Percentiles rank a stretch among this genome's conserved stretches.
Conservation (phyloP, 2,888 invertebrate species). For the Digitonthophagus gazella region DNA sequence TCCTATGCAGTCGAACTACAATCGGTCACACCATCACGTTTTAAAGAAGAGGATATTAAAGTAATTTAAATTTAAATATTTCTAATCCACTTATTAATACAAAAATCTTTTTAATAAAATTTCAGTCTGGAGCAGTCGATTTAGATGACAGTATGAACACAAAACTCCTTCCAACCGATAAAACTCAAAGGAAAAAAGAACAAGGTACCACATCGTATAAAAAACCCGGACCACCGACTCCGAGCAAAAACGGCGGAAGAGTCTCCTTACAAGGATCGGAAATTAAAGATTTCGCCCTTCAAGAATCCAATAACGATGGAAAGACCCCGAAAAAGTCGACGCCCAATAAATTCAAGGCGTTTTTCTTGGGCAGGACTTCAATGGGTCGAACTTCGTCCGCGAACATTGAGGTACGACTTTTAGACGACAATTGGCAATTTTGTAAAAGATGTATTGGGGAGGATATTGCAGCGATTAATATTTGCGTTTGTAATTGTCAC, state of each 20-base stretch:
- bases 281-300: conserved; percentile 56
- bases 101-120: neutral
- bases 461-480: neutral
- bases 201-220: conserved; percentile 74
- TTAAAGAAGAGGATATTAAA: conserved; percentile 68
- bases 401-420: conserved; percentile 37
- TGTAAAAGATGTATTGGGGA: conserved; percentile 3
- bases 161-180: conserved; percentile 50
- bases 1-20: conserved; percentile 82
- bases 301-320: conserved; percentile 52
- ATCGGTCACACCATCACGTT: conserved; percentile 55
- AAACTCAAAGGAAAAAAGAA: conserved; percentile 55
- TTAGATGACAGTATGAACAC: conserved; percentile 48
- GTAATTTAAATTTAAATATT: conserved; percentile 45
- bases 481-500: conserved; percentile 23
- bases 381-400: neutral
- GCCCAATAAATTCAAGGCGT: conserved; percentile 62
- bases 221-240: conserved; percentile 83
- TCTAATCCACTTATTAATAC: conserved; percentile 44
- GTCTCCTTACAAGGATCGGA: conserved; percentile 65
- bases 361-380: conserved; percentile 56
- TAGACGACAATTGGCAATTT: conserved; percentile 8
- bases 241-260: conserved; percentile 75
- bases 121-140: conserved; percentile 43
- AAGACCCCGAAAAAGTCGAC: conserved; percentile 56